Conservation (phyloP, 2,888 invertebrate species). For the Mamestra brassicae region DNA sequence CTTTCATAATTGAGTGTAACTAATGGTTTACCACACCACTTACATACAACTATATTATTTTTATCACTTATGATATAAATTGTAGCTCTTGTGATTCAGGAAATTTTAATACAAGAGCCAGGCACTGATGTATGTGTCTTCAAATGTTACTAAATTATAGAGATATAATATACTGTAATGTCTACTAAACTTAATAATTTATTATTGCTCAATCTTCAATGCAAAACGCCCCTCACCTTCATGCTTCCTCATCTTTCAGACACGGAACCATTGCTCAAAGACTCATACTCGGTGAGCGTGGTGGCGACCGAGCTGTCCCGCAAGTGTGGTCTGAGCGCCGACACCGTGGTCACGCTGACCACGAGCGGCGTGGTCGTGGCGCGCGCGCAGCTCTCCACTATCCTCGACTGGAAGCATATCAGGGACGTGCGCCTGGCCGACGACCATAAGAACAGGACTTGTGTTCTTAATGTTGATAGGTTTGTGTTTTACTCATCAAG, state of each 20-base stretch:
- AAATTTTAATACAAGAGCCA: not conserved
- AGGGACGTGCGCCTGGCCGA: conserved; percentile 90
- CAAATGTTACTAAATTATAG: too few relatives aligned
- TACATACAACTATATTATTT: not conserved
- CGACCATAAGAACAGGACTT: conserved; percentile 91
- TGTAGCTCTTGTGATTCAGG: not conserved
- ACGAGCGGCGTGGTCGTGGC: conserved; percentile 90
- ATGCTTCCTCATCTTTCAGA: conserved; percentile 79
- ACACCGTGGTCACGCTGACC: conserved; percentile 90
- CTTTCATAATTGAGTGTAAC: not conserved
- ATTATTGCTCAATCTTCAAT: not conserved
- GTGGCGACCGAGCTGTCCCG: conserved; percentile 92
- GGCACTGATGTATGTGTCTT: not conserved
- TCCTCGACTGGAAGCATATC: conserved; percentile 92
- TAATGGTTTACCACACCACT: not conserved
- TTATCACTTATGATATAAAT: not conserved
- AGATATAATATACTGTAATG: not conserved
- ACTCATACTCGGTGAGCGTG: conserved; percentile 91
- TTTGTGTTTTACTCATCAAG: conserved; percentile 73
- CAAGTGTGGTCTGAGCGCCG: conserved; percentile 90
- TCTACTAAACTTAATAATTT: not conserved
- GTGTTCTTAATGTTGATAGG: conserved; percentile 92
- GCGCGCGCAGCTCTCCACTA: conserved; percentile 86
- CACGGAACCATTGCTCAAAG: conserved; percentile 87
- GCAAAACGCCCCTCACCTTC: conserved; percentile 53